Evolutionary conservation across 2,113 vertebrate species (phyloP), one percentile per base, ranked within the genome.

Genomic region (Megaceryle torquata): DNA sequence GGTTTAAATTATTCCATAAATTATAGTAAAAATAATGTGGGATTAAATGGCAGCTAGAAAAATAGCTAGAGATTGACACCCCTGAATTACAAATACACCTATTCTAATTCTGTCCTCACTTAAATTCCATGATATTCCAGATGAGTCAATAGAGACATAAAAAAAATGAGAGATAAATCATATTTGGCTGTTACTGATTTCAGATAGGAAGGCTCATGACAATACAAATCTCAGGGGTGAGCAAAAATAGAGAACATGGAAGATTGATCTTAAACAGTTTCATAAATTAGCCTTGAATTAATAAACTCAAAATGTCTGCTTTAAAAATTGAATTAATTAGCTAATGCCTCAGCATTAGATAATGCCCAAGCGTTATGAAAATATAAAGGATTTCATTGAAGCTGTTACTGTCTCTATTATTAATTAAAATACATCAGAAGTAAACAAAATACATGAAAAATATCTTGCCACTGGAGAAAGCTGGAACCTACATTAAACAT

Each of bases 1-100:
- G 25, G 78, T 92, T 95, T 39, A 96, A 93, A 85, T 87, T 85
- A 92, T 94, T 77, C 79, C 54, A 93, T 78, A 76, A 92, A 88
- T 70, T 91, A 78, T 88, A 90, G 81, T 68, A 79, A 97, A 97
- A 97, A 88, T 89, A 72, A 82, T 0, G 5, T 89, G 74, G 84
- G 74, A 91, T 86, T 78, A 86, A 95, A 93, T 41, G 50, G 82
- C 88, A 88, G 48, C 33, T 78, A 29, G 51, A 91, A 92, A 96
- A 88, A 88, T 67, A 84, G 51, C 63, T 90, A 46, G 16, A 88
- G 59, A 86, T 74, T 81, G 80, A 93, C 64, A 95, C 11, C 1
- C 12, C 10, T 72, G 69, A 75, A 92, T 79, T 68, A 91, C 53
- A 91, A 81, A 96, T 44, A 50, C 4, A 93, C 20, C 28, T 82